These are phyloP conservation scores for Graptemys geographica DNA, from an alignment of 2,797 vertebrate species.

Conservation along the genomic window DNA sequence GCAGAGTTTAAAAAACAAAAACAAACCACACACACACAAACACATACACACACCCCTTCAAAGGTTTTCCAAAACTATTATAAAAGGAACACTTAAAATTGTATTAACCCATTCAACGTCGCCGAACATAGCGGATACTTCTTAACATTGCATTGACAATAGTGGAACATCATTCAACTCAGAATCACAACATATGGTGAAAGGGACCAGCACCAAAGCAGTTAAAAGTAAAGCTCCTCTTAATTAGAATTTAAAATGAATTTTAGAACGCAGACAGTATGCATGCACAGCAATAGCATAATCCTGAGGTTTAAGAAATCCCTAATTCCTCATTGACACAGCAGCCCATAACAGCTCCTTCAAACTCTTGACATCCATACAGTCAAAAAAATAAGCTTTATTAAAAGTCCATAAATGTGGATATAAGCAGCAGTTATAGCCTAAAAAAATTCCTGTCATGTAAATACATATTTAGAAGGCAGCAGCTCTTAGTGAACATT, in stretches of 20 bases:
- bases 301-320: conserved; percentile 42
- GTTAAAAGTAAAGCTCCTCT: conserved; percentile 41
- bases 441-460: neutral
- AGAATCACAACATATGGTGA: neutral
- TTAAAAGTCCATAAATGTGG: conserved; percentile 34
- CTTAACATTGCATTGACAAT: neutral
- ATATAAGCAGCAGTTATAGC: neutral
- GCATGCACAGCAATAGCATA: conserved; percentile 25
- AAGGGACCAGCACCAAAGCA: neutral
- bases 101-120: neutral
- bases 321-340: conserved; percentile 58
- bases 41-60: neutral
- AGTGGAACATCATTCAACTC: neutral
- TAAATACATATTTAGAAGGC: neutral
- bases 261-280: conserved; percentile 31
- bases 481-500: conserved; percentile 4
- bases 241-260: conserved; percentile 36
- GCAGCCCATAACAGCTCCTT: conserved; percentile 46
- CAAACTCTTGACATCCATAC: neutral
- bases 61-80: neutral
- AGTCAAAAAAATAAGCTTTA: conserved; percentile 33
- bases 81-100: conserved; percentile 23
- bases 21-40: no score
- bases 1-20: neutral
- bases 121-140: neutral